A percentile compares a stretch with the other conserved stretches of the same genome.
These are phyloP conservation scores for Leucophora obtusa DNA, from an alignment of 2,888 invertebrate genomes.

Conservation along the genomic window DNA sequence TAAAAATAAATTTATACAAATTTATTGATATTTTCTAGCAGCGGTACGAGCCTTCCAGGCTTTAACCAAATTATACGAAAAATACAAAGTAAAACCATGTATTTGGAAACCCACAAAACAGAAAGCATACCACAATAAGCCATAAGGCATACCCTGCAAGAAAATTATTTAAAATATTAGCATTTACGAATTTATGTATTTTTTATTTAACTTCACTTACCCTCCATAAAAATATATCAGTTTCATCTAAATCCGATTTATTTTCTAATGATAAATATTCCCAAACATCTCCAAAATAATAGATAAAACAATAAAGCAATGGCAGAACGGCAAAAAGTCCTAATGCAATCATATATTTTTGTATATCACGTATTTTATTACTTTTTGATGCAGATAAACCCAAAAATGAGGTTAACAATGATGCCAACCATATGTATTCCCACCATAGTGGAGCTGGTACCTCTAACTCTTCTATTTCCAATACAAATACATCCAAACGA, in stretches of 20 bases:
- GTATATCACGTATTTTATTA: slow-evolving; percentile 88
- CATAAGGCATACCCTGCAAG: slow-evolving; percentile 90
- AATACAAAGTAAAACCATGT: slow-evolving; percentile 91
- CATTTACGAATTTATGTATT: too few relatives aligned
- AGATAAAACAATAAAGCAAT: slow-evolving; percentile 87
- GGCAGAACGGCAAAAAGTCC: slow-evolving; percentile 89
- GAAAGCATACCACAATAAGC: slow-evolving; percentile 95
- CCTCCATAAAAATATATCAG: slow-evolving; percentile 89
- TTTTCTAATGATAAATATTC: slow-evolving; percentile 84
- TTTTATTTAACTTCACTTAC: slow-evolving; percentile 78
- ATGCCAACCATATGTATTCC: slow-evolving; percentile 96
- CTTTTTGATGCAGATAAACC: slow-evolving; percentile 91
- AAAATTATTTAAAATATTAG: background rate
- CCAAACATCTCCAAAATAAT: slow-evolving; percentile 92
- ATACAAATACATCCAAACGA: slow-evolving; percentile 93
- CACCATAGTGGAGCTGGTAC: slow-evolving; percentile 90
- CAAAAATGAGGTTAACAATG: slow-evolving; percentile 89
- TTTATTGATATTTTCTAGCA: slow-evolving; percentile 84
- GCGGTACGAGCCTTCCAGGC: slow-evolving; percentile 90
- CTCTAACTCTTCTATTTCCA: slow-evolving; percentile 95
- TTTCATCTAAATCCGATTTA: slow-evolving; percentile 82
- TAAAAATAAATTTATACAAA: slow-evolving; percentile 25
- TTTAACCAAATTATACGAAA: slow-evolving; percentile 88
- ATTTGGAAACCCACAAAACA: slow-evolving; percentile 92
- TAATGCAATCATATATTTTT: slow-evolving; percentile 90